Conservation (phyloP, 2,113 vertebrate species). For the Pomatorhinus ruficollis region DNA sequence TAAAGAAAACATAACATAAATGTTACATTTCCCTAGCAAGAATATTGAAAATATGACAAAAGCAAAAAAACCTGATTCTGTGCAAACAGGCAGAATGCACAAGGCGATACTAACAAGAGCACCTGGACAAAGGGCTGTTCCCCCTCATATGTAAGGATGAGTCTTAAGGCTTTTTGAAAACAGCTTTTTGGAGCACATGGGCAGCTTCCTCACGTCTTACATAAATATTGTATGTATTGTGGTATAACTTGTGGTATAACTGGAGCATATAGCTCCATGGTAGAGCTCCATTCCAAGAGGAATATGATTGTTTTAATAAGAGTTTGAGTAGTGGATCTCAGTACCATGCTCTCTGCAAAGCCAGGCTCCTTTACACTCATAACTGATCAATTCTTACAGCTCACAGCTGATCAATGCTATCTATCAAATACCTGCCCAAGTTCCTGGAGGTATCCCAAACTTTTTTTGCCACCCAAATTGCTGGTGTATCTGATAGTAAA, state of each 20-base stretch:
- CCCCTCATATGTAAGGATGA: fast-evolving
- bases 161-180: background rate
- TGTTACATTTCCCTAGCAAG: background rate
- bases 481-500: background rate
- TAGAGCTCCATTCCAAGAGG: background rate
- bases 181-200: background rate
- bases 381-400: background rate
- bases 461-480: background rate
- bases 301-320: background rate
- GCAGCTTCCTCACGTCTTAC: background rate
- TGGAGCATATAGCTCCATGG: background rate
- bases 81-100: background rate
- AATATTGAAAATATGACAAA: background rate
- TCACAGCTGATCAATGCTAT: background rate
- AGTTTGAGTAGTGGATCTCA: background rate
- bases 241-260: background rate
- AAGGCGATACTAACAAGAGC: too few species aligned
- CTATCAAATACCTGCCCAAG: background rate
- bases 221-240: too few species aligned
- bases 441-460: background rate
- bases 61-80: background rate
- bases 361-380: background rate
- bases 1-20: background rate
- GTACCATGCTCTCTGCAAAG: background rate
- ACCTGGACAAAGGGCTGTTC: background rate